Evolutionary conservation across 2,113 vertebrate genomes (phyloP).

Genomic region (Montifringilla adamsi): DNA sequence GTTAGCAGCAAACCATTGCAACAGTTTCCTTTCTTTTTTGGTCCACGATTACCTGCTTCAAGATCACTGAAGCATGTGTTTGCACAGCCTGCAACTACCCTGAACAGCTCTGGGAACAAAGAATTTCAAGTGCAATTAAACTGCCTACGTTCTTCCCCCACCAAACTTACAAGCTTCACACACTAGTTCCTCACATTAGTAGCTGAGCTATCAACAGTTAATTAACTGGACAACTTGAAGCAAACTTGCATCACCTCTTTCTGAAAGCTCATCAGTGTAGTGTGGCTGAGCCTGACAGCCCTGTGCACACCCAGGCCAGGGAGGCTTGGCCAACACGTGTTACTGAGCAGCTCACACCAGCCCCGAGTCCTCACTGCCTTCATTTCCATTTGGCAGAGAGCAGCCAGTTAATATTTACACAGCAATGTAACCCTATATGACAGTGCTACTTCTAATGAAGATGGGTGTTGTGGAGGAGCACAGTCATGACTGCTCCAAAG

Average conservation of each 20-base stretch:
- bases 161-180: background rate
- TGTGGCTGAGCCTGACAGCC: background rate
- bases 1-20: background rate
- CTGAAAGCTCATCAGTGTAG: background rate
- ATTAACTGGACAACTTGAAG: background rate
- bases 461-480: background rate
- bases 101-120: background rate
- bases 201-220: background rate
- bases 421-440: background rate
- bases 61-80: background rate
- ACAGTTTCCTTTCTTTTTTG: too few species aligned
- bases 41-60: background rate
- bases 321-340: background rate
- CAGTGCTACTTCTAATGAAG: background rate
- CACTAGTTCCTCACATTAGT: fast-evolving
- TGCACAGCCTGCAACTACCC: background rate
- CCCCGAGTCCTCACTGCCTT: background rate
- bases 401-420: constrained; percentile 38
- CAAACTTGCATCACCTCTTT: background rate
- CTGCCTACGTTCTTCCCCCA: background rate
- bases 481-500: background rate
- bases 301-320: background rate
- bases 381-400: constrained; percentile 1
- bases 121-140: background rate
- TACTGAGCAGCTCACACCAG: constrained; percentile 30